These are phyloP conservation scores for Entomyzon cyanotis DNA, from an alignment of 2,113 vertebrate genomes.

Conservation along the genomic window DNA sequence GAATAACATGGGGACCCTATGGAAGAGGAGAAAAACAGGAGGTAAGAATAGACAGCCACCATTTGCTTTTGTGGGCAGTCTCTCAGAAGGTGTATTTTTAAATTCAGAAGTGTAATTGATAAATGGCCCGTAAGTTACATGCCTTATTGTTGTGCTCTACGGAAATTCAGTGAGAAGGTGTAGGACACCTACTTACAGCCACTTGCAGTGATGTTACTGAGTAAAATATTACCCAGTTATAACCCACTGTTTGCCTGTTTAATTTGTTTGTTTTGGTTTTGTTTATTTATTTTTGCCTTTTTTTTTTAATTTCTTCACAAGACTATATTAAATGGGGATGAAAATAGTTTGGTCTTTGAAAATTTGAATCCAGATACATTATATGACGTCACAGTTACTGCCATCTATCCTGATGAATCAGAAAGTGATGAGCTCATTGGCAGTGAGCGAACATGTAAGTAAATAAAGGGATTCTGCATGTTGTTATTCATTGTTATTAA, in stretches of 20 bases:
- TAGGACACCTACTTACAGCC: not conserved
- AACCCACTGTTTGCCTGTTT: not conserved
- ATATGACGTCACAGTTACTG: conserved; percentile 89
- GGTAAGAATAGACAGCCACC: conserved; percentile 32
- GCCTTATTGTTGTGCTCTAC: not conserved
- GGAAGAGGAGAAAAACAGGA: conserved; percentile 73
- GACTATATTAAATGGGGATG: conserved; percentile 86
- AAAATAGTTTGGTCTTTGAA: conserved; percentile 80
- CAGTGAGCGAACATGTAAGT: conserved; percentile 87
- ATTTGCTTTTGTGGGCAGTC: not conserved
- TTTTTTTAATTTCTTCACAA: conserved; percentile 46
- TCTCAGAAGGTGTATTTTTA: not conserved
- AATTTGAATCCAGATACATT: conserved; percentile 86
- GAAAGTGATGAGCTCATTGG: conserved; percentile 92
- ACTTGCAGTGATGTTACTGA: not conserved
- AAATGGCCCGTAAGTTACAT: not conserved
- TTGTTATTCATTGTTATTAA: not conserved
- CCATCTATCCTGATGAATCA: conserved; percentile 95
- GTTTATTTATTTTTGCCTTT: not conserved
- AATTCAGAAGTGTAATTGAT: not conserved
- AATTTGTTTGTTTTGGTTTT: not conserved
- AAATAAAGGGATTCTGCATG: not conserved
- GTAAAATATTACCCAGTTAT: not conserved
- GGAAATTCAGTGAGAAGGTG: not conserved
- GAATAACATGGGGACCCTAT: conserved; percentile 84